phyloP scores from a whole-genome alignment of 1,140 invertebrate species.

The Sitodiplosis mosellana region DNA sequence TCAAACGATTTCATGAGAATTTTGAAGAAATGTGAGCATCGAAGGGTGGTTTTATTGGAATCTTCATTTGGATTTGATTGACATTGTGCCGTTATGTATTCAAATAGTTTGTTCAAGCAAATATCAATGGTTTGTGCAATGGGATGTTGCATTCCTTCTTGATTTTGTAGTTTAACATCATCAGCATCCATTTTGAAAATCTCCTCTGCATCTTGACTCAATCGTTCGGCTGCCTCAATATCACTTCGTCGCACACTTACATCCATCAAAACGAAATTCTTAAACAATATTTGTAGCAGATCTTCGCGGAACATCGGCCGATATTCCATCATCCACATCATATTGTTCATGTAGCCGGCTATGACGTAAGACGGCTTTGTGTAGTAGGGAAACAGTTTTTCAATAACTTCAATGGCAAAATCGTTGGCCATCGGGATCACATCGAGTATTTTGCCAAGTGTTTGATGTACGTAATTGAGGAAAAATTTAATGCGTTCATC shows the following conservation, averaged over 20 bases:
- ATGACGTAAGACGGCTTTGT: conserved; percentile 31
- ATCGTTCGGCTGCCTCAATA: conserved; percentile 26
- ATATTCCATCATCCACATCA: conserved; percentile 43
- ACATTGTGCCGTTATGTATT: conserved; percentile 28
- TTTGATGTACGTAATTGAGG: conserved; percentile 13
- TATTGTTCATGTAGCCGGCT: conserved; percentile 42
- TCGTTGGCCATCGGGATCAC: conserved; percentile 20
- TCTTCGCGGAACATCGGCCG: conserved; percentile 35
- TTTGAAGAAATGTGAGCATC: conserved; percentile 14
- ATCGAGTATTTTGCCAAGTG: conserved; percentile 15
- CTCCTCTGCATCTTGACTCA: conserved; percentile 19
- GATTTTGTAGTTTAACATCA: conserved; percentile 9
- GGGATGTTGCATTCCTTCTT: conserved; percentile 19
- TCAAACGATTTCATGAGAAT: conserved; percentile 44
- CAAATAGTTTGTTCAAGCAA: conserved; percentile 39
- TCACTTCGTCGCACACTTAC: conserved; percentile 37
- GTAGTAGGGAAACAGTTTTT: conserved; percentile 39
- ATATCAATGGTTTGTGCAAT: conserved; percentile 41
- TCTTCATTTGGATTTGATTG: conserved; percentile 3
- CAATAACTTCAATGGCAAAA: conserved; percentile 12
- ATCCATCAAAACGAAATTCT: conserved; percentile 45
- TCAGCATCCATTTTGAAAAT: conserved; percentile 32
- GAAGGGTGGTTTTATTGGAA: conserved; percentile 1
- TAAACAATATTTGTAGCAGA: conserved; percentile 43
- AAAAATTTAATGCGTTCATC: conserved; percentile 14